Evolutionary conservation across 2,797 vertebrate species (phyloP).

Genomic region (Molossus alvarezi): DNA sequence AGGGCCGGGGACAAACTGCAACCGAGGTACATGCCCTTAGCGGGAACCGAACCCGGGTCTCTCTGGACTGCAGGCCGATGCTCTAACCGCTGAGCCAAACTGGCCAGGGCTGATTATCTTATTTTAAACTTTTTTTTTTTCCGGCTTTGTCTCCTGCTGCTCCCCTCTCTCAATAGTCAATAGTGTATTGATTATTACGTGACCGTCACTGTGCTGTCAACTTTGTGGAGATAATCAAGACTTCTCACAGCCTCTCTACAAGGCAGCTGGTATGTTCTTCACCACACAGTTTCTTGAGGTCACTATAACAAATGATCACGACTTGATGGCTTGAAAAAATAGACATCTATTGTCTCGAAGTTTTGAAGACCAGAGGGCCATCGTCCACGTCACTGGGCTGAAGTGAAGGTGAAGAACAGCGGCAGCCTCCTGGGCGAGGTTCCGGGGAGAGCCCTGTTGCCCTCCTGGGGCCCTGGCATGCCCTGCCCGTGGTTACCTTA

Average conservation of each 20-base stretch:
- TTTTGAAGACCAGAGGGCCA: background rate
- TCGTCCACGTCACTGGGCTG: background rate
- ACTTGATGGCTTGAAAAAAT: background rate
- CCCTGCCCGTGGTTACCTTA: background rate
- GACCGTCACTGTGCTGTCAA: background rate
- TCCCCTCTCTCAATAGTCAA: background rate
- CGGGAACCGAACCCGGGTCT: too few relatives aligned
- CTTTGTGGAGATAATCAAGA: background rate
- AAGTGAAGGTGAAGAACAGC: background rate
- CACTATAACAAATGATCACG: background rate
- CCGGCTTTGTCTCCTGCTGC: background rate
- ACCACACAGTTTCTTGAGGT: background rate
- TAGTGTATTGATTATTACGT: background rate
- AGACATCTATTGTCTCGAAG: background rate
- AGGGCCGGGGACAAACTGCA: too few relatives aligned
- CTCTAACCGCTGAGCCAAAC: too few relatives aligned
- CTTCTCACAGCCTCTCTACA: background rate
- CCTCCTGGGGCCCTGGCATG: background rate
- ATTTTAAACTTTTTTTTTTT: too few relatives aligned
- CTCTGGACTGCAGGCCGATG: too few relatives aligned
- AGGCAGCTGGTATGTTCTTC: background rate
- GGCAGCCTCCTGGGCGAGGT: background rate
- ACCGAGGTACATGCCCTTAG: too few relatives aligned
- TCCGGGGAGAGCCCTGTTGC: background rate
- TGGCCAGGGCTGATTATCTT: background rate